Evolutionary conservation across 2,888 invertebrate species (phyloP), one percentile per base, ranked within the genome.

Genomic region (Drosophila crucigera): DNA sequence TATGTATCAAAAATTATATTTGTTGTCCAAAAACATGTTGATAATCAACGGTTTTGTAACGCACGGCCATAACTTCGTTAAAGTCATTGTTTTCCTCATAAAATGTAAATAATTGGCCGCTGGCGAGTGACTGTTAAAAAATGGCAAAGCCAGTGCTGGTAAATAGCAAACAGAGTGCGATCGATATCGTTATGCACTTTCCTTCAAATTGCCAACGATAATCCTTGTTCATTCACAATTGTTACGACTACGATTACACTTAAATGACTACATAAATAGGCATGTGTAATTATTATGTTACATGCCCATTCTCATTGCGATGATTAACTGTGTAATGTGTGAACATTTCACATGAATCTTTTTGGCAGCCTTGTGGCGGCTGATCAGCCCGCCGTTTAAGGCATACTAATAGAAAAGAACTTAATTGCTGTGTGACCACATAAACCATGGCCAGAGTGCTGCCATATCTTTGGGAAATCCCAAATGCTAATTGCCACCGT

Each of bases 271-370:
- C n/a, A 37, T 35, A 33, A 30, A 49, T 33, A 41, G 62, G 22
- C 30, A 41, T 11, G 5, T 35, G 19, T 58, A 33, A 35, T 55
- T 54, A 54, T 50, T 30, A 65, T 74, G 11, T 33, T 22, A 61
- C 35, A 70, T 70, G 63, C 30, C 35, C 63, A 73, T 80, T 77
- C 73, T 80, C 65, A 58, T 47, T 53, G 72, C 53, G 71, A 76
- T 76, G 76, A 50, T 54, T 69, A 55, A 65, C 35, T 65, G 69
- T 65, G 64, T 78, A 65, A 85, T 89, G 89, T 85, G 87, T 73
- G 89, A 85, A 84, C 41, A 69, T 59, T 84, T 85, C 85, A 61
- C 85, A 85, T 68, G 71, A 72, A 70, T 83, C 70, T 78, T 76
- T 63, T 75, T 58, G 68, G 39, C 72, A 72, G 81, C 79, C 84